Evolutionary conservation across 1,140 invertebrate species (phyloP).

Genomic region (Fopius arisanus): DNA sequence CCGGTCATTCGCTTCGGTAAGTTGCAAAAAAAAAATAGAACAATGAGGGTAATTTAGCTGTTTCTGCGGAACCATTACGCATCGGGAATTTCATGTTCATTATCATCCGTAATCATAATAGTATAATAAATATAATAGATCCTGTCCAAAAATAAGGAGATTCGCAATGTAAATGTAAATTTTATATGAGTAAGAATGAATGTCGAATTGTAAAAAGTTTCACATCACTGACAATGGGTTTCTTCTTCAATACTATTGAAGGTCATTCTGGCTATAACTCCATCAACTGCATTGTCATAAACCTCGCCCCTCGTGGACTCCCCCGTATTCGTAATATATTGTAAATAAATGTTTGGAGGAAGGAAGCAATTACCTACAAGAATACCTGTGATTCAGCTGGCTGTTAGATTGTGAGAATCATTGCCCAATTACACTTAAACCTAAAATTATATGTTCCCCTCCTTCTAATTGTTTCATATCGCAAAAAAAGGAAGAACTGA

Average conservation of each 20-base stretch:
- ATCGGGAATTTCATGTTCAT: too few species aligned
- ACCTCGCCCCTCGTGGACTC: not conserved
- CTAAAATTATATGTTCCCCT: constrained; percentile 5
- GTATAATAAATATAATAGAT: too few species aligned
- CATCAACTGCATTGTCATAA: not conserved
- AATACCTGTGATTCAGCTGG: not conserved
- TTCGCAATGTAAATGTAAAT: too few species aligned
- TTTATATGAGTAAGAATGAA: not conserved
- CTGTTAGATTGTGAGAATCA: not conserved
- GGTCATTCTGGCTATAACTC: not conserved
- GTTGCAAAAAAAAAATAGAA: too few species aligned
- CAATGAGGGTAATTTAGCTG: too few species aligned
- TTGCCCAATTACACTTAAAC: constrained; percentile 5
- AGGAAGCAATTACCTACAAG: not conserved
- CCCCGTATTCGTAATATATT: not conserved
- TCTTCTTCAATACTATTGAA: not conserved
- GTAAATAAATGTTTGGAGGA: constrained; percentile 5
- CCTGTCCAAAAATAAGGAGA: too few species aligned
- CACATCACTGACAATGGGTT: not conserved
- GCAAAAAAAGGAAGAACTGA: not conserved
- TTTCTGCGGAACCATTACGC: too few species aligned
- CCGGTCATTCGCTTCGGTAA: too few species aligned
- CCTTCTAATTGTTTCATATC: not conserved
- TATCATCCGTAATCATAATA: too few species aligned
- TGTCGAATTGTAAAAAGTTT: not conserved